Conservation (phyloP, 1,140 invertebrate species). For the Achatina immaculata region DNA sequence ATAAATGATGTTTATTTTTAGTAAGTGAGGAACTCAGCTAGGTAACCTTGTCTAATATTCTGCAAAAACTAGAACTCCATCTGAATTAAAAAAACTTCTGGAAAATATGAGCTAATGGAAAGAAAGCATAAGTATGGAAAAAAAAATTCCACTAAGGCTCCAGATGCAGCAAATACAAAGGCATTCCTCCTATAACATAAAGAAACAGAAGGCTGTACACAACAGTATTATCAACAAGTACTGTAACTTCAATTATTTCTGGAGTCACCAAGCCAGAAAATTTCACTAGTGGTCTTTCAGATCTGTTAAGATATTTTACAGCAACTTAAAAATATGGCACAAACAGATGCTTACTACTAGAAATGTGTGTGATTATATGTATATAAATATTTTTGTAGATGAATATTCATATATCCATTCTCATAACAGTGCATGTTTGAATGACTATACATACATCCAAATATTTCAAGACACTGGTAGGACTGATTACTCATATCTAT, state of each 20-base stretch:
- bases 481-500: not conserved
- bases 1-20: too few species aligned
- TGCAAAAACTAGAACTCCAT: too few species aligned
- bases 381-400: constrained; percentile 8
- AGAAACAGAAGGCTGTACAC: not conserved
- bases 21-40: too few species aligned
- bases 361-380: constrained; percentile 11
- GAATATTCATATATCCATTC: constrained; percentile 3
- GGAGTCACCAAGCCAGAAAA: not conserved
- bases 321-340: constrained; percentile 12
- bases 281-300: constrained; percentile 20
- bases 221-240: not conserved
- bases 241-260: not conserved
- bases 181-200: too few species aligned
- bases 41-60: too few species aligned
- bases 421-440: constrained; percentile 10
- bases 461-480: constrained; percentile 38
- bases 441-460: constrained; percentile 37
- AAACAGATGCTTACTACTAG: constrained; percentile 28
- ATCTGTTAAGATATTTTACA: constrained; percentile 26
- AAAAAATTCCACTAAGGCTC: too few species aligned
- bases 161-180: too few species aligned
- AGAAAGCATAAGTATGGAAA: too few species aligned
- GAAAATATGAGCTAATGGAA: too few species aligned
- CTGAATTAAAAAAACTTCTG: too few species aligned